phyloP scores from a whole-genome alignment of 1,140 invertebrate genomes.

The Manduca sexta region DNA sequence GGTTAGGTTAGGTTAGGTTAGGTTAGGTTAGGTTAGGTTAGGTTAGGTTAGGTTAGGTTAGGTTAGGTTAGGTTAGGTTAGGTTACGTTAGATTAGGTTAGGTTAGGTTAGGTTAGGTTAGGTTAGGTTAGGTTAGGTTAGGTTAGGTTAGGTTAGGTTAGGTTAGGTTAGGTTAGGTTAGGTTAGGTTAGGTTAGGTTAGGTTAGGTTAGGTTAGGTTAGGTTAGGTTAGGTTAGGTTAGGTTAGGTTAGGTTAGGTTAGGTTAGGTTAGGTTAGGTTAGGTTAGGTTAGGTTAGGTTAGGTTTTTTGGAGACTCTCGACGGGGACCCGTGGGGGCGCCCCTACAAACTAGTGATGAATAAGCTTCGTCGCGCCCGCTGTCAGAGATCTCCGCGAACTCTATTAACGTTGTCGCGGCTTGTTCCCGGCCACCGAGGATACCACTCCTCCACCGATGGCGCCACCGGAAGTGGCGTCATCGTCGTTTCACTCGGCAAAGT shows the following conservation, averaged over 20 bases:
- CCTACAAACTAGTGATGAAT: too few relatives aligned
- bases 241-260: conserved; percentile 43
- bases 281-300: conserved; percentile 43
- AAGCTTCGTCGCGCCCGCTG: too few relatives aligned
- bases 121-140: neutral
- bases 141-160: neutral
- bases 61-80: neutral
- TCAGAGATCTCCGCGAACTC: neutral
- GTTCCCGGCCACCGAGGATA: too few relatives aligned
- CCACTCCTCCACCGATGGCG: too few relatives aligned
- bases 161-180: neutral
- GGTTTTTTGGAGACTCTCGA: too few relatives aligned
- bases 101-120: neutral
- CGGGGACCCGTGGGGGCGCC: too few relatives aligned
- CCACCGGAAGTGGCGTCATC: too few relatives aligned
- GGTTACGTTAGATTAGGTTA: neutral
- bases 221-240: conserved; percentile 37
- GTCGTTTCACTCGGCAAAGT: too few relatives aligned
- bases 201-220: too few relatives aligned
- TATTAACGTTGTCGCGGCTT: too few relatives aligned
- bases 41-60: conserved; percentile 1
- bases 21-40: conserved; percentile 3
- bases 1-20: neutral
- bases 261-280: conserved; percentile 43
- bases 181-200: conserved; percentile 33